Percentiles rank a stretch among this genome's conserved stretches.
Conservation (phyloP, 2,113 vertebrate genomes). For the Nerophis ophidion region DNA sequence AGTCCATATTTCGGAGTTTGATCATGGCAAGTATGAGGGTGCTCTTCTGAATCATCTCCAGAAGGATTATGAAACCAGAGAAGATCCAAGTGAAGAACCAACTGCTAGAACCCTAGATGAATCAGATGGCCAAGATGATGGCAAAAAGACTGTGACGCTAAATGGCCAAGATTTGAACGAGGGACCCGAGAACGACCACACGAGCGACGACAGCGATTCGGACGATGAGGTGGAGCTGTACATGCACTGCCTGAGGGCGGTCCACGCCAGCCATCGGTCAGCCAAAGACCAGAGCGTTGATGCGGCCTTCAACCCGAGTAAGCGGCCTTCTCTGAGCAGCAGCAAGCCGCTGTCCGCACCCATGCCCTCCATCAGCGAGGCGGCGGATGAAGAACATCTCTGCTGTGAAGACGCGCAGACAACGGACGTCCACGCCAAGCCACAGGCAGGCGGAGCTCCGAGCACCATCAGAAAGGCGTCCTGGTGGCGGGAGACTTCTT, state of each 20-base stretch:
- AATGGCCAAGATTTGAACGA: background rate
- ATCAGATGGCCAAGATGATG: background rate
- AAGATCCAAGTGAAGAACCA: conserved; percentile 10
- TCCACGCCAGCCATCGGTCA: conserved; percentile 18
- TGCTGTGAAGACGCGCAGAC: conserved; percentile 1
- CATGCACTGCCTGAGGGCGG: conserved; percentile 60
- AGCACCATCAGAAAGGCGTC: conserved; percentile 30
- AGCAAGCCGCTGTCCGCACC: conserved; percentile 31
- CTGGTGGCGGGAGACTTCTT: conserved; percentile 60
- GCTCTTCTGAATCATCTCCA: background rate
- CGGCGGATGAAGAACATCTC: conserved; percentile 54
- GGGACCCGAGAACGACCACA: conserved; percentile 23
- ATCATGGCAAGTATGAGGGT: conserved; percentile 9
- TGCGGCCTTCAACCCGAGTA: conserved; percentile 10
- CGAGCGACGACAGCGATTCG: conserved; percentile 55
- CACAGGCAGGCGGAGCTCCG: conserved; percentile 36
- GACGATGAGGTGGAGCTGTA: conserved; percentile 72
- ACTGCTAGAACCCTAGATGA: background rate
- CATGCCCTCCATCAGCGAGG: conserved; percentile 66
- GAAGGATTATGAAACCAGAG: background rate
- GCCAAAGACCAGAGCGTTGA: conserved; percentile 17
- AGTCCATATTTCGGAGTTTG: conserved; percentile 3
- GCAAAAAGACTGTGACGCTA: background rate
- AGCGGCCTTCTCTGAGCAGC: conserved; percentile 37
- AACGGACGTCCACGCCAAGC: conserved; percentile 18